phyloP scores from a whole-genome alignment of 2,113 vertebrate genomes.

The Cinclus mexicanus region DNA sequence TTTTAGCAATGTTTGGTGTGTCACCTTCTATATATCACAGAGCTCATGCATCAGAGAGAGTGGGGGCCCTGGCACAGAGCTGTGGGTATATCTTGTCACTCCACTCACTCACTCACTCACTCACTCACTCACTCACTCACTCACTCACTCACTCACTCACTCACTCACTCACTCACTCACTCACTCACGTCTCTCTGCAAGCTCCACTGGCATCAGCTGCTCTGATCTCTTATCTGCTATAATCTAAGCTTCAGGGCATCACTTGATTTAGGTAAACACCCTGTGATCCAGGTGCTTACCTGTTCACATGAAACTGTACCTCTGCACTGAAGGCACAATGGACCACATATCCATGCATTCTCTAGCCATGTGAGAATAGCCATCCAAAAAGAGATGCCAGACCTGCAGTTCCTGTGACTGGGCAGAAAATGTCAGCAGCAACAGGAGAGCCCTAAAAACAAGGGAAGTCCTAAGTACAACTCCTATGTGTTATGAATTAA shows the following conservation, averaged over 20 bases:
- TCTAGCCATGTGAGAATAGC: rapidly evolving
- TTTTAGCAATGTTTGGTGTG: background rate
- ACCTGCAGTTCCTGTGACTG: background rate
- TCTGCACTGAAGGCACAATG: rapidly evolving
- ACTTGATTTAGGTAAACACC: background rate
- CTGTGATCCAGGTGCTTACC: background rate
- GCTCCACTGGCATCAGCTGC: background rate
- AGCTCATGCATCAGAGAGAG: rapidly evolving
- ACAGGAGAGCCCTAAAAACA: background rate
- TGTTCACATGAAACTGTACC: background rate
- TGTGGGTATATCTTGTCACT: background rate
- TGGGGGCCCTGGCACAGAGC: rapidly evolving
- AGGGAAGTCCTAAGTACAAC: background rate
- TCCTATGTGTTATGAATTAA: background rate
- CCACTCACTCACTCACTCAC: background rate
- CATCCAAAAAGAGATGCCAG: background rate
- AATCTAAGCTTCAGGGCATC: background rate
- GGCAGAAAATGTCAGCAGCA: background rate
- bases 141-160: background rate
- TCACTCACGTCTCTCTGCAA: background rate
- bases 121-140: background rate
- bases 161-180: background rate
- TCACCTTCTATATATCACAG: background rate
- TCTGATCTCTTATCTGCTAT: background rate
- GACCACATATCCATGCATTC: too few species aligned